Percentiles rank a stretch among this genome's conserved stretches.
These are phyloP conservation scores for Zygothrica quintamaculata DNA, from an alignment of 2,888 invertebrate genomes.

Conservation along the genomic window DNA sequence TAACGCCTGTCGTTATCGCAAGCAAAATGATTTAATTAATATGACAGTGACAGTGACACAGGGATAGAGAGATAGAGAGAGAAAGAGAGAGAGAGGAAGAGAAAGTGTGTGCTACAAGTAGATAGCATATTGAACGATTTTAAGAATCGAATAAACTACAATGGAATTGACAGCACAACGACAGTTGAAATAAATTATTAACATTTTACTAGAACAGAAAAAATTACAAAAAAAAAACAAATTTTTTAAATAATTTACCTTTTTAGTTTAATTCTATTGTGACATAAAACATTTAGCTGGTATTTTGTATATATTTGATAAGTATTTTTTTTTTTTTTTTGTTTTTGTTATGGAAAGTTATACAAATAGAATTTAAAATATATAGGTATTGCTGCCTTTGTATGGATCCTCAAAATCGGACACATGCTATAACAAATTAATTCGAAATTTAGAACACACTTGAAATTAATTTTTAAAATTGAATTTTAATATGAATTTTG, in stretches of 20 bases:
- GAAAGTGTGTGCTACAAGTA: slow-evolving; percentile 50
- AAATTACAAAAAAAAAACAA: slow-evolving; percentile 20
- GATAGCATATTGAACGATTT: slow-evolving; percentile 65
- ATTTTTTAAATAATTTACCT: slow-evolving; percentile 69
- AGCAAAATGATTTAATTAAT: too few species aligned
- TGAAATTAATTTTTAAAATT: too few species aligned
- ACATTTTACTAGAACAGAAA: slow-evolving; percentile 46
- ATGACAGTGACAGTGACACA: too few species aligned
- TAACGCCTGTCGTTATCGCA: slow-evolving; percentile 69
- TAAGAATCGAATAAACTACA: slow-evolving; percentile 37
- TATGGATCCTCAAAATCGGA: slow-evolving; percentile 88
- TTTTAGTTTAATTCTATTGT: slow-evolving; percentile 54
- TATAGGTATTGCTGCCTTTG: slow-evolving; percentile 93
- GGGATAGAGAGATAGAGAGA: too few species aligned
- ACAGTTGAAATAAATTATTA: slow-evolving; percentile 69
- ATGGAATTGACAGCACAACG: slow-evolving; percentile 53
- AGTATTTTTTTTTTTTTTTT: slow-evolving; percentile 8
- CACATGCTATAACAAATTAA: slow-evolving; percentile 87
- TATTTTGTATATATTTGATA: slow-evolving; percentile 18
- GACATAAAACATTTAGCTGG: slow-evolving; percentile 72
- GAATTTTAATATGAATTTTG: too few species aligned
- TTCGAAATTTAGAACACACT: slow-evolving; percentile 61
- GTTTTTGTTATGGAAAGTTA: slow-evolving; percentile 60
- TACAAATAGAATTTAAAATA: slow-evolving; percentile 87
- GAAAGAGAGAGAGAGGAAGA: slow-evolving; percentile 14